phyloP scores from a whole-genome alignment of 2,797 vertebrate genomes.

The Hemibagrus guttatus region DNA sequence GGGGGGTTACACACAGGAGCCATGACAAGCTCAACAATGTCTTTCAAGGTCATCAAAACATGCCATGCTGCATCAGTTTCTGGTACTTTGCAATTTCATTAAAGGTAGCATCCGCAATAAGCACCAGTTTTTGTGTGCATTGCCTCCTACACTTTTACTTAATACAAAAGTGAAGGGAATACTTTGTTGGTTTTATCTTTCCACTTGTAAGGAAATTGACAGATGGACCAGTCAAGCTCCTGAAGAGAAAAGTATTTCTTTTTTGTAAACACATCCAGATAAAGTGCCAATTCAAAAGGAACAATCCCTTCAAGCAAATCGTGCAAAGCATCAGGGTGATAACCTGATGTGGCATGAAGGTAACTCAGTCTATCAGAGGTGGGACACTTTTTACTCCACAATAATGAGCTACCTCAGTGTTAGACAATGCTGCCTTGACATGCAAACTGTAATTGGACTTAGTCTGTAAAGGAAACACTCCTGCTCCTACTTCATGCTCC shows the following conservation, averaged over 20 bases:
- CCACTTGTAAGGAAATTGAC: conserved; percentile 16
- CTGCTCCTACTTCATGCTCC: conserved; percentile 35
- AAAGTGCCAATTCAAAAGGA: conserved; percentile 44
- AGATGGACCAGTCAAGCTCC: not conserved
- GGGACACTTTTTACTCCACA: conserved; percentile 54
- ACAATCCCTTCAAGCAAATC: conserved; percentile 51
- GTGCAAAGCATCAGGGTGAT: conserved; percentile 43
- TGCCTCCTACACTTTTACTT: not conserved
- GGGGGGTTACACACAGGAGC: conserved; percentile 30
- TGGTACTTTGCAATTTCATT: not conserved
- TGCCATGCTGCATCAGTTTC: conserved; percentile 24
- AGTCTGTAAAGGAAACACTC: conserved; percentile 30
- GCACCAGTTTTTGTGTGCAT: conserved; percentile 28
- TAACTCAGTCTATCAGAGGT: conserved; percentile 49
- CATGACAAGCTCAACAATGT: conserved; percentile 40
- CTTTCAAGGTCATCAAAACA: conserved; percentile 30
- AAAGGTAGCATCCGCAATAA: conserved; percentile 19
- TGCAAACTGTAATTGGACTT: not conserved
- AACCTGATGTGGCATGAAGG: conserved; percentile 50
- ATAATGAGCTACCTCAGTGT: conserved; percentile 19
- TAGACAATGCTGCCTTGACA: conserved; percentile 22
- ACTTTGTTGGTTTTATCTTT: conserved; percentile 1
- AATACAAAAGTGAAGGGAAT: not conserved
- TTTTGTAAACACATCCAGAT: conserved; percentile 33
- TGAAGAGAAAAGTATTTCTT: conserved; percentile 39